Conservation (phyloP, 1,140 invertebrate genomes). For the Dryas iulia region DNA sequence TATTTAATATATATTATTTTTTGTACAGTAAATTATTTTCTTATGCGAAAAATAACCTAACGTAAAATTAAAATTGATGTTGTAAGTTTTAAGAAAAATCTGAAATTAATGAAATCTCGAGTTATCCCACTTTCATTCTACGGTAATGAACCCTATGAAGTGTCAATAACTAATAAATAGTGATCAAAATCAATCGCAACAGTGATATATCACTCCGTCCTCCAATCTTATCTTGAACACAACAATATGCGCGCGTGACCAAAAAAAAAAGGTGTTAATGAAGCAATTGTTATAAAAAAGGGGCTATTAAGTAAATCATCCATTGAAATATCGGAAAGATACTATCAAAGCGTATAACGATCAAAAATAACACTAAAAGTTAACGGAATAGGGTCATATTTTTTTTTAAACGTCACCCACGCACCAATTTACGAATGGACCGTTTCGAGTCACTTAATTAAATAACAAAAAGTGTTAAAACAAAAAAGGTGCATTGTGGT, state of each 20-base stretch:
- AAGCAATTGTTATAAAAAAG: constrained; percentile 31
- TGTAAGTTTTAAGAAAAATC: no score
- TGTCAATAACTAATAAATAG: background rate
- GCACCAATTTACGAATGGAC: constrained; percentile 57
- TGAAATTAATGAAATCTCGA: no score
- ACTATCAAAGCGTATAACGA: constrained; percentile 39
- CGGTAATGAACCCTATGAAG: no score
- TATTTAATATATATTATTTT: no score
- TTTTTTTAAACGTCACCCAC: constrained; percentile 28
- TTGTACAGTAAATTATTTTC: background rate
- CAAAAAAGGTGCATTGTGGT: constrained; percentile 26
- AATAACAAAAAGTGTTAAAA: constrained; percentile 64
- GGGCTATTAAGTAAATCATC: constrained; percentile 43
- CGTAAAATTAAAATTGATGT: no score
- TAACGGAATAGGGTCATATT: background rate
- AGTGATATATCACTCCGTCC: background rate
- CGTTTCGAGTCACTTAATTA: constrained; percentile 59
- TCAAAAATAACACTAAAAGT: background rate
- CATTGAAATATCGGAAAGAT: constrained; percentile 52
- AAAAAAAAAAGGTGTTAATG: constrained; percentile 34
- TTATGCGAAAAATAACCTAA: background rate
- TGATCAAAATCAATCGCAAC: background rate
- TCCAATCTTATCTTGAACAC: background rate
- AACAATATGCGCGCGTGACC: constrained; percentile 2
- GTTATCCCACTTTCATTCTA: no score